Conservation (phyloP, 1,140 invertebrate genomes). For the Meloidogyne exigua region DNA sequence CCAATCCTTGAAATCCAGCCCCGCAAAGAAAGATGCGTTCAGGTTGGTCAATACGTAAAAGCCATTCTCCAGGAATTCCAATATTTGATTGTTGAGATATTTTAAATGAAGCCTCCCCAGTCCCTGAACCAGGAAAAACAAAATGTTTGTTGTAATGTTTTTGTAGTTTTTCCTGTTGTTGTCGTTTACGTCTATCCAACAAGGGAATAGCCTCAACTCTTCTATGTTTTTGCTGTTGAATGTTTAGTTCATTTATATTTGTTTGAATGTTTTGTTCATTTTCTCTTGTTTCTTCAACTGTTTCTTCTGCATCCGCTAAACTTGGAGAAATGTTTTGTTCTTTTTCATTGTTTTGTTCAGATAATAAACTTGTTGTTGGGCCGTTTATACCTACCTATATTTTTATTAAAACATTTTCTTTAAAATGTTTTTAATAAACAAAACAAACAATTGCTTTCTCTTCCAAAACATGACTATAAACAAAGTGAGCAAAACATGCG, state of each 20-base stretch:
- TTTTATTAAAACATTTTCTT: background rate
- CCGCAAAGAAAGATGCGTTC: constrained; percentile 50
- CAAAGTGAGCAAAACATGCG: constrained; percentile 53
- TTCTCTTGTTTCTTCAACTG: background rate
- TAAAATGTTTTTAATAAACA: background rate
- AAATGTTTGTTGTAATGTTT: constrained; percentile 10
- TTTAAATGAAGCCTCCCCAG: constrained; percentile 23
- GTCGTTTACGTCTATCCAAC: background rate
- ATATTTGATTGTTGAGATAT: constrained; percentile 52
- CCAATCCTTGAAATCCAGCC: constrained; percentile 50
- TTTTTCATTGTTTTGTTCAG: background rate
- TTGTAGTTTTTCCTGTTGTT: constrained; percentile 8
- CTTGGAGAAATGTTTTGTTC: background rate
- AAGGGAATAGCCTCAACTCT: background rate
- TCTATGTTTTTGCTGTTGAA: background rate
- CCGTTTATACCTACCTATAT: background rate
- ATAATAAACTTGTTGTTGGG: background rate
- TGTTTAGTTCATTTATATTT: background rate
- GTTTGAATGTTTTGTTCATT: background rate
- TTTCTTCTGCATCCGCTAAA: background rate
- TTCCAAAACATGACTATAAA: constrained; percentile 45
- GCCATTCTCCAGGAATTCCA: constrained; percentile 48
- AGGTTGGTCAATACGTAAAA: constrained; percentile 45
- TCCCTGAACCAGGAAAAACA: constrained; percentile 52
- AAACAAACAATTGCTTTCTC: constrained; percentile 9